phyloP scores from a whole-genome alignment of 2,797 vertebrate genomes.

The Pogonophryne albipinna region DNA sequence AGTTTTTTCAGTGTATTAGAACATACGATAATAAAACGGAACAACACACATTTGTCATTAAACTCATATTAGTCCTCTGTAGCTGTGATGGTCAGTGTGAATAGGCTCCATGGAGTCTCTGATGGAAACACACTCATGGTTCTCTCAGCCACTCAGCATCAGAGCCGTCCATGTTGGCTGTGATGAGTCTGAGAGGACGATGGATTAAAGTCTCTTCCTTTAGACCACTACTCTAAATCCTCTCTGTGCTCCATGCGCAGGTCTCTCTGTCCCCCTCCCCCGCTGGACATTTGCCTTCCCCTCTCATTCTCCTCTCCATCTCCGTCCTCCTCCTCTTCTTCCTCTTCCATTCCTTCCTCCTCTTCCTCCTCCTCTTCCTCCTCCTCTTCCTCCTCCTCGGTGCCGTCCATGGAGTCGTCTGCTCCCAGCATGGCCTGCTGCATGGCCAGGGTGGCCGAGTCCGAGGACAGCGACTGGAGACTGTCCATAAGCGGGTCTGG shows the following conservation, averaged over 20 bases:
- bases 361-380: conserved; percentile 92
- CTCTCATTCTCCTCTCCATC: conserved; percentile 85
- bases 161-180: conserved; percentile 20
- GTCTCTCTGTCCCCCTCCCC: conserved; percentile 79
- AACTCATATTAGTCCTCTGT: conserved; percentile 49
- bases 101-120: conserved; percentile 50
- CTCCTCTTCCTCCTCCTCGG: conserved; percentile 95
- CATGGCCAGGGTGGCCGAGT: conserved; percentile 96
- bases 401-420: conserved; percentile 94
- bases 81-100: conserved; percentile 33
- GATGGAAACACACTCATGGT: conserved; percentile 51
- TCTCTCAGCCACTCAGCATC: conserved; percentile 36
- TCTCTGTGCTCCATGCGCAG: conserved; percentile 94
- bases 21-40: conserved; percentile 52
- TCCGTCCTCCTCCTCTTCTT: conserved; percentile 89
- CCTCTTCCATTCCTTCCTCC: conserved; percentile 87
- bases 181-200: conserved; percentile 32
- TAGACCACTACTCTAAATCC: conserved; percentile 87
- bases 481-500: conserved; percentile 94
- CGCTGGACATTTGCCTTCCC: conserved; percentile 85
- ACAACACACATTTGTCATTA: conserved; percentile 51
- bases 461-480: conserved; percentile 94
- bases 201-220: conserved; percentile 34
- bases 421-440: conserved; percentile 97
- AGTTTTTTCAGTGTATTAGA: conserved; percentile 3